These are phyloP conservation scores for Argopecten irradians DNA, from an alignment of 1,140 invertebrate genomes.

Conservation along the genomic window DNA sequence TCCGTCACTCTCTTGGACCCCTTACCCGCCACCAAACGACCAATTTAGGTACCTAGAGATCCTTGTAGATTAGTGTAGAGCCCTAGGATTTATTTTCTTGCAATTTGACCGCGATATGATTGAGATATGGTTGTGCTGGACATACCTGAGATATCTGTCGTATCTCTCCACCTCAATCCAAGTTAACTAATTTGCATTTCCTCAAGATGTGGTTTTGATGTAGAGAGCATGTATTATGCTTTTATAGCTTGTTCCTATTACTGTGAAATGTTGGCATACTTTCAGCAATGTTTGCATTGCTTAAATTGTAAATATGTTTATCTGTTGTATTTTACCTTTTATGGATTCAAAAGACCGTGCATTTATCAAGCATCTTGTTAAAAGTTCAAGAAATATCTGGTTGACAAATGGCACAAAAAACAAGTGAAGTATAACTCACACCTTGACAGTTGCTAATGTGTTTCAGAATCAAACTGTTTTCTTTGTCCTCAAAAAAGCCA, in stretches of 20 bases:
- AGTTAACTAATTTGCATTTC: not conserved
- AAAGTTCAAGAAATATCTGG: no score
- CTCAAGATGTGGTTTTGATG: not conserved
- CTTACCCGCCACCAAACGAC: not conserved
- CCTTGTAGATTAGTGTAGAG: not conserved
- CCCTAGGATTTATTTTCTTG: conserved; percentile 14
- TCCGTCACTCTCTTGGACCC: conserved; percentile 12
- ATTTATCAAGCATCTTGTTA: no score
- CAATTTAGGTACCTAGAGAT: conserved; percentile 17
- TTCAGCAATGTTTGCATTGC: no score
- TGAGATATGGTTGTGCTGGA: not conserved
- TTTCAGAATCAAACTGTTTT: no score
- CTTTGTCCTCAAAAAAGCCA: no score
- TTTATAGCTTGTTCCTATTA: not conserved
- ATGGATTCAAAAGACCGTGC: not conserved
- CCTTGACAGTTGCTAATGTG: no score
- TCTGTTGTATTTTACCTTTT: not conserved
- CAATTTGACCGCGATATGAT: conserved; percentile 10
- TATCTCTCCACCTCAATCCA: not conserved
- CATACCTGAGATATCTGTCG: not conserved
- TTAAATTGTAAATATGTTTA: no score
- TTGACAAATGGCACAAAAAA: no score
- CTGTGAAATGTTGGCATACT: not conserved
- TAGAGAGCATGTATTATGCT: not conserved
- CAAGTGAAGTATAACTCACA: no score